phyloP scores from a whole-genome alignment of 2,888 invertebrate genomes.

The Cerastoderma edule region DNA sequence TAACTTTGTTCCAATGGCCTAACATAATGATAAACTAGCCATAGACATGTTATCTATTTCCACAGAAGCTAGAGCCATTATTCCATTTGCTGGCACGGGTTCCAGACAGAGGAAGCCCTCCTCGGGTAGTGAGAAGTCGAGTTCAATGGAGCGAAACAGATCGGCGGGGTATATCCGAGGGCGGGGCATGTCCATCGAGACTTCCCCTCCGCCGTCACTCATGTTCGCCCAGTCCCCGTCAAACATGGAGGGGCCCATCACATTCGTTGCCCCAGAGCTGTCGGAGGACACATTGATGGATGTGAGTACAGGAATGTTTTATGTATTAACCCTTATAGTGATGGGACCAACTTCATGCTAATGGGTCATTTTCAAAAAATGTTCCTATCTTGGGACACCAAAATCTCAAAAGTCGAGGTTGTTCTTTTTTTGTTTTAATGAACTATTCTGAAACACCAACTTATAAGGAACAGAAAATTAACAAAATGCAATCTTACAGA shows the following conservation, averaged over 20 bases:
- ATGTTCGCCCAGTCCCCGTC: slow-evolving; percentile 82
- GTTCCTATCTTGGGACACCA: no score
- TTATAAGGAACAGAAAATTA: no score
- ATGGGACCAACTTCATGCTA: no score
- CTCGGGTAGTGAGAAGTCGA: slow-evolving; percentile 63
- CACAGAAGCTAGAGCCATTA: slow-evolving; percentile 48
- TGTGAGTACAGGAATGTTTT: slow-evolving; percentile 84
- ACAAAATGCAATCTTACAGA: no score
- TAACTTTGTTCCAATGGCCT: no score
- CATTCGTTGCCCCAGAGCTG: slow-evolving; percentile 95
- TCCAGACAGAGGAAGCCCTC: slow-evolving; percentile 55
- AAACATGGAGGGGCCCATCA: slow-evolving; percentile 86
- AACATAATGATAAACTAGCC: no score
- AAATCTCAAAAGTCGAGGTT: no score
- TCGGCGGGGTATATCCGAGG: slow-evolving; percentile 61
- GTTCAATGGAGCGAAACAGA: slow-evolving; percentile 64
- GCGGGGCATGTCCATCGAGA: slow-evolving; percentile 59
- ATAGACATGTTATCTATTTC: not conserved
- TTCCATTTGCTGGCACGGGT: slow-evolving; percentile 54
- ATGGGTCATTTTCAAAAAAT: not conserved
- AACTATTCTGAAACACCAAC: no score
- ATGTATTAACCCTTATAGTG: no score
- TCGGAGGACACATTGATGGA: slow-evolving; percentile 98
- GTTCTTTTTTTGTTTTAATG: no score
- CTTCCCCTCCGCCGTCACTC: slow-evolving; percentile 72